These are phyloP conservation scores for Ascaphus truei DNA, from an alignment of 2,113 vertebrate genomes.

Conservation along the genomic window DNA sequence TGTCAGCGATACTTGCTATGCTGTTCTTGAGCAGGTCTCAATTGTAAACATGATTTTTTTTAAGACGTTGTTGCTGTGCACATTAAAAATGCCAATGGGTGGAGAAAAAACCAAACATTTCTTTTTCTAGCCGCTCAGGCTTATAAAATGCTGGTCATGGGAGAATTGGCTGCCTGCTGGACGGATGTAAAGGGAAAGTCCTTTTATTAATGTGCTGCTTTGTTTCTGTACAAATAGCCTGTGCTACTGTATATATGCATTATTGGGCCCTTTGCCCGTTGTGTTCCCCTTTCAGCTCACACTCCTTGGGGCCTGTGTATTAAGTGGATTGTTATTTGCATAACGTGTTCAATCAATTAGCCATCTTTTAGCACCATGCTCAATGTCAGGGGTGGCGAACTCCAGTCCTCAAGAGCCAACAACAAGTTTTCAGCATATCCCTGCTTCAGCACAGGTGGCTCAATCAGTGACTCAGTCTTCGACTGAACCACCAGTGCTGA, in stretches of 20 bases:
- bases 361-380: no score
- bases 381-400: no score
- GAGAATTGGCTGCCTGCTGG: slow-evolving; percentile 47
- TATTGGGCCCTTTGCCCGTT: not conserved
- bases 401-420: no score
- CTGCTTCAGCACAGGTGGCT: no score
- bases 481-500: no score
- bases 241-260: not conserved
- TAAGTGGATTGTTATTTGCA: no score
- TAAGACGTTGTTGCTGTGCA: slow-evolving; percentile 37
- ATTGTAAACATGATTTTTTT: slow-evolving; percentile 54
- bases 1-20: slow-evolving; percentile 50
- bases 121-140: slow-evolving; percentile 34
- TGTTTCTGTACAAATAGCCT: not conserved
- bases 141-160: slow-evolving; percentile 52
- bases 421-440: no score
- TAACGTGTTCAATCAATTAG: no score
- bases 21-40: slow-evolving; percentile 86
- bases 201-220: not conserved
- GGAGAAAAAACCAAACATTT: slow-evolving; percentile 28
- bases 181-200: slow-evolving; percentile 39
- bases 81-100: slow-evolving; percentile 24
- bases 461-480: no score
- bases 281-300: not conserved
- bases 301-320: not conserved